Evolutionary conservation across 2,113 vertebrate species (phyloP), one percentile per base, ranked within the genome.

Genomic region (Natator depressus): DNA sequence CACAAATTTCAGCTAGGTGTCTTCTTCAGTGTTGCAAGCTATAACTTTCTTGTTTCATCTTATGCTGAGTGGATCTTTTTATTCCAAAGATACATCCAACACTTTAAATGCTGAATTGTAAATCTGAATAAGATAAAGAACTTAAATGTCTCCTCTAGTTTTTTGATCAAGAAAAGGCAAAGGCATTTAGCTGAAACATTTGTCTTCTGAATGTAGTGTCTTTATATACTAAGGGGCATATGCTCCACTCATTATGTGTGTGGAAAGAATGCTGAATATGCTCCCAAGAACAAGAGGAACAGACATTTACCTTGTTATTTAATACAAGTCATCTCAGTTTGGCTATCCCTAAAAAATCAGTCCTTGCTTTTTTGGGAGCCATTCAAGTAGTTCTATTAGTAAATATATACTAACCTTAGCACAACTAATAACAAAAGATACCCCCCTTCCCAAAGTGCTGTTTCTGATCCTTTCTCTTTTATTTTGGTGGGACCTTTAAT

Each of bases 401-500:
- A 87, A 92, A 72, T 82, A 42, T 88, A 22, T 10, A 6, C 57
- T 96, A 75, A 9, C 49, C 55, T 24, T 7, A 31, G 8, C 13
- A 72, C 0, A 11, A 82, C 59, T 1, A 1, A 89, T 13, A 94
- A 57, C 50, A 81, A 89, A 5, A 20, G 3, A 47, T 8, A 12
- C 20, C 3, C 42, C 13, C 72, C 53, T n/a, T n/a, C 80, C 93
- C 87, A 83, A 96, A 85, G 27, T 25, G 46, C 8, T 49, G 16
- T 59, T 87, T 12, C 76, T 54, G 27, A 35, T 80, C 16, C 4
- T 35, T 96, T 95, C 35, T 59, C 46, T 14, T 79, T 90, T 78
- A 50, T 46, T 96, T 96, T 35, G 72, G n/a, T 11, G 93, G 80
- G 55, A 86, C 46, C 53, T 96, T 89, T 46, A 91, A 86, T 25